phyloP scores from a whole-genome alignment of 2,113 vertebrate species.

The Columbina picui region DNA sequence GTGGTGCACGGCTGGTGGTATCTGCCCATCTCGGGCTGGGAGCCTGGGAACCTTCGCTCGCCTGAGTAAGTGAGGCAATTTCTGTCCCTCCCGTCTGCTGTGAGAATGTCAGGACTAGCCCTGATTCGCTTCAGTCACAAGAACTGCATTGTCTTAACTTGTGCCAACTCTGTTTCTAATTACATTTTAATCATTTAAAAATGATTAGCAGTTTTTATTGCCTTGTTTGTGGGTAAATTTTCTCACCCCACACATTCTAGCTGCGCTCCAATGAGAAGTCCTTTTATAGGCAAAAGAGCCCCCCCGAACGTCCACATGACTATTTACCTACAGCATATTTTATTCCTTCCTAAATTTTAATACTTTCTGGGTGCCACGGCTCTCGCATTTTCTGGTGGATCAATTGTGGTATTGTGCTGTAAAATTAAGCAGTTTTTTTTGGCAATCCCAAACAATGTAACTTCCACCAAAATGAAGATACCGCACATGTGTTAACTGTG shows the following conservation, averaged over 20 bases:
- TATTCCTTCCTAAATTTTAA: constrained; percentile 55
- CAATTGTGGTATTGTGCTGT: constrained; percentile 62
- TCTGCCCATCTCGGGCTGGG: background rate
- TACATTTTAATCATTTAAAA: constrained; percentile 72
- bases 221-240: constrained; percentile 70
- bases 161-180: constrained; percentile 71
- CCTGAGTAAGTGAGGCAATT: constrained; percentile 58
- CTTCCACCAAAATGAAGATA: constrained; percentile 64
- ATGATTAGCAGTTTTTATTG: constrained; percentile 71
- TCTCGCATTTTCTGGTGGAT: constrained; percentile 55
- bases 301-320: background rate
- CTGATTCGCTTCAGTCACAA: constrained; percentile 56
- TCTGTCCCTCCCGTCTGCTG: constrained; percentile 51
- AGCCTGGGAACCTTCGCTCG: constrained; percentile 60
- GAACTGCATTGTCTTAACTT: constrained; percentile 69
- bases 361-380: constrained; percentile 47
- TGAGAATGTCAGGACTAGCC: constrained; percentile 60
- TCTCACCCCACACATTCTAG: constrained; percentile 67
- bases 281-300: constrained; percentile 69
- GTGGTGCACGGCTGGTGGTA: background rate
- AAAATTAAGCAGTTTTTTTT: constrained; percentile 66
- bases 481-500: constrained; percentile 56
- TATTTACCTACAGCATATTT: constrained; percentile 68
- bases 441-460: constrained; percentile 58
- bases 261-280: constrained; percentile 44